Evolutionary conservation across 1,140 invertebrate genomes (phyloP).

Genomic region (Aphaenogaster ashmeadi): DNA sequence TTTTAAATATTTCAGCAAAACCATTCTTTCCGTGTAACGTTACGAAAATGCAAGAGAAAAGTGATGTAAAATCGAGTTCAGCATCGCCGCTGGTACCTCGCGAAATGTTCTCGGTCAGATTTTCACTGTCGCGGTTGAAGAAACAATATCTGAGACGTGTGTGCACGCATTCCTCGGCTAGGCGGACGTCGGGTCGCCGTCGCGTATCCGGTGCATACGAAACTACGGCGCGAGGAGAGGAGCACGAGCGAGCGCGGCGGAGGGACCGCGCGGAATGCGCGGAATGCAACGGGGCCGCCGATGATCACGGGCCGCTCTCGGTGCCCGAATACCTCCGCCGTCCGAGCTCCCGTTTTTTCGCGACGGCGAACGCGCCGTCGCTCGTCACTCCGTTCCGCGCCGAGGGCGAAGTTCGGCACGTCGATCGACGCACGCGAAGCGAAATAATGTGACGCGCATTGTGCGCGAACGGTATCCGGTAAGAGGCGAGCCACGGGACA

Average conservation of each 20-base stretch:
- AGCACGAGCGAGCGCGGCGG: slow-evolving; percentile 58
- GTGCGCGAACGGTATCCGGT: slow-evolving; percentile 9
- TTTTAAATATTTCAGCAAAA: no score
- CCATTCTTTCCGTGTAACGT: neutral
- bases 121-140: neutral
- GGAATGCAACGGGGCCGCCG: slow-evolving; percentile 77
- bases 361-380: slow-evolving; percentile 17
- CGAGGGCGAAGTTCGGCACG: slow-evolving; percentile 39
- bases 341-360: slow-evolving; percentile 54
- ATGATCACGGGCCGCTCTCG: slow-evolving; percentile 58
- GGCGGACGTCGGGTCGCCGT: slow-evolving; percentile 9
- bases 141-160: slow-evolving; percentile 25
- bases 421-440: neutral
- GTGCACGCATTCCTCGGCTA: slow-evolving; percentile 5
- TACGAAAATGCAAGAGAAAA: neutral
- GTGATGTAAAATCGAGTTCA: neutral
- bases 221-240: slow-evolving; percentile 13
- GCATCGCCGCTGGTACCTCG: neutral
- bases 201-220: slow-evolving; percentile 49
- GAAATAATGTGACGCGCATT: neutral
- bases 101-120: neutral
- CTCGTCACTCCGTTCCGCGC: neutral
- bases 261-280: slow-evolving; percentile 79
- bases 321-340: slow-evolving; percentile 74
- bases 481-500: neutral